Conservation (phyloP, 1,140 invertebrate species). For the Sipha flava region DNA sequence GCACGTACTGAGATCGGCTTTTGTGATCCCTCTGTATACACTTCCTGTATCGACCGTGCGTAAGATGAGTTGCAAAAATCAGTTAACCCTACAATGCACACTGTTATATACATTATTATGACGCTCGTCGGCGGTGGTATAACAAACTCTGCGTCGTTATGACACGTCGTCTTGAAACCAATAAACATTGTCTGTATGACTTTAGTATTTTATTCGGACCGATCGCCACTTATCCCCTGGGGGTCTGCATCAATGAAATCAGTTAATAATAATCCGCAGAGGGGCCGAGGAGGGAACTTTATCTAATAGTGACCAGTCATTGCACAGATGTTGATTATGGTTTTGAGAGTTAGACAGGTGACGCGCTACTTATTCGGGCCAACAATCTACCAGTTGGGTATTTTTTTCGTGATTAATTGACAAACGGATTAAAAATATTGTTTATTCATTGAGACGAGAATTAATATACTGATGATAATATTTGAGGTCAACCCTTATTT, state of each 20-base stretch:
- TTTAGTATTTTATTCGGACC: neutral
- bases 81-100: neutral
- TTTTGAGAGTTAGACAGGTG: neutral
- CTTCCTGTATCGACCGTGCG: neutral
- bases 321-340: constrained; percentile 20
- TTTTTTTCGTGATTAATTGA: constrained; percentile 4
- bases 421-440: neutral
- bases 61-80: constrained; percentile 10
- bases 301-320: constrained; percentile 7
- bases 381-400: neutral
- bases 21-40: neutral
- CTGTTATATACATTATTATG: neutral
- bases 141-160: neutral
- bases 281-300: neutral
- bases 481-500: constrained; percentile 1
- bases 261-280: constrained; percentile 10
- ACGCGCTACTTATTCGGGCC: constrained; percentile 1
- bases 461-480: neutral
- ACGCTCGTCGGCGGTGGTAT: neutral
- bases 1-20: too few species aligned
- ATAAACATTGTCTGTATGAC: constrained; percentile 26
- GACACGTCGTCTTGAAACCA: constrained; percentile 4
- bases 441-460: neutral
- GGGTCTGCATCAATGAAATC: constrained; percentile 13
- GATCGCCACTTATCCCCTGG: constrained; percentile 7